phyloP scores from a whole-genome alignment of 2,797 vertebrate species.

The Malurus splendens region DNA sequence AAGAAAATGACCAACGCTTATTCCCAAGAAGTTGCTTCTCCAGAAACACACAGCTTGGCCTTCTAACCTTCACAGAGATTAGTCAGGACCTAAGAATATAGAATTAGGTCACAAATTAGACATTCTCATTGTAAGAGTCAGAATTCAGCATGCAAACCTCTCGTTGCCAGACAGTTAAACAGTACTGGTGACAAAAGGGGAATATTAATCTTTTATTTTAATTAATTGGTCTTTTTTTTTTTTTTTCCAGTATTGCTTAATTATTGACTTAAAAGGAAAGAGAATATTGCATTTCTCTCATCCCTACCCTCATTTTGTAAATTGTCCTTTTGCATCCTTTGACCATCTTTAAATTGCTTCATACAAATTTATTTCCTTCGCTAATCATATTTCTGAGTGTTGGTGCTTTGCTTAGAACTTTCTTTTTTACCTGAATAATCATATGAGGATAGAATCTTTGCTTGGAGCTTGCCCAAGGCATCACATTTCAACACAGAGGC shows the following conservation, averaged over 20 bases:
- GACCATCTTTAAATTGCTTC: not conserved
- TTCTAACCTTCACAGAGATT: not conserved
- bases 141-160: not conserved
- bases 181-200: not conserved
- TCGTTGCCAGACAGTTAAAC: not conserved
- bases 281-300: not conserved
- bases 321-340: not conserved
- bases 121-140: not conserved
- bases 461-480: conserved; percentile 50
- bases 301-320: fast-evolving
- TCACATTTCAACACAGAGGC: not conserved
- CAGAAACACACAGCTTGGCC: not conserved
- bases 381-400: not conserved
- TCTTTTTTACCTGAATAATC: conserved; percentile 34
- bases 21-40: not conserved
- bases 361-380: not conserved
- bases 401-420: not conserved
- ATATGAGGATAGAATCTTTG: not conserved
- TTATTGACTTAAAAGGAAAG: not conserved
- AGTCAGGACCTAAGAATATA: not conserved
- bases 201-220: not conserved
- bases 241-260: not conserved
- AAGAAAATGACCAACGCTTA: not conserved
- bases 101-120: not conserved
- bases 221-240: not conserved